Conservation (phyloP, 2,113 vertebrate species). For the Chascanopsetta lugubris region DNA sequence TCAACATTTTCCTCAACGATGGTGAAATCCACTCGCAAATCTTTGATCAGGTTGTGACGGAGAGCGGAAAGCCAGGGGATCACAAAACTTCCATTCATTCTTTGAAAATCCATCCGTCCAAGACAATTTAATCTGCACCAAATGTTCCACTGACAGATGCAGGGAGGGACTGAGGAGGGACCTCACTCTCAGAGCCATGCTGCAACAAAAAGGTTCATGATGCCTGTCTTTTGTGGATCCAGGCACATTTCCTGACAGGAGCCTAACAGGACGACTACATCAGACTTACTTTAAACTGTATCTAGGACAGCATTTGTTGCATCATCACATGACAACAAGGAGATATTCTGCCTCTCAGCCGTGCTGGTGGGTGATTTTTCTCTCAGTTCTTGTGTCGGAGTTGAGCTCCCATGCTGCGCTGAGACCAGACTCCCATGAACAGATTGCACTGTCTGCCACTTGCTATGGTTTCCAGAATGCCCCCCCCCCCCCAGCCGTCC, state of each 20-base stretch:
- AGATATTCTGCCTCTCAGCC: constrained; percentile 12
- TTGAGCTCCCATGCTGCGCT: constrained; percentile 62
- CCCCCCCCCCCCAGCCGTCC: constrained; percentile 47
- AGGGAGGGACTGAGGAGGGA: too few species aligned
- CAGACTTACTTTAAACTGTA: not conserved
- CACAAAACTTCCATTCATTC: not conserved
- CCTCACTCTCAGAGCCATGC: too few species aligned
- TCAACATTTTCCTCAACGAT: too few species aligned
- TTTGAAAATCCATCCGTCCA: too few species aligned
- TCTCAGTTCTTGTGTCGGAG: constrained; percentile 61
- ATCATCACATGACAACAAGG: not conserved
- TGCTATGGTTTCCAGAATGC: constrained; percentile 60
- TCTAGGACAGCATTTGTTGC: not conserved
- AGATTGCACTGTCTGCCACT: constrained; percentile 80
- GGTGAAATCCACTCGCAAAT: not conserved
- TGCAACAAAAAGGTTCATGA: too few species aligned
- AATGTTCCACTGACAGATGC: too few species aligned
- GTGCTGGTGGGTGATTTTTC: constrained; percentile 36
- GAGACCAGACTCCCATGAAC: constrained; percentile 71
- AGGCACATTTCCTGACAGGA: too few species aligned
- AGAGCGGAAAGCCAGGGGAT: not conserved
- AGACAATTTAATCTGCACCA: too few species aligned
- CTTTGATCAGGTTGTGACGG: not conserved
- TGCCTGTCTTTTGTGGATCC: too few species aligned
- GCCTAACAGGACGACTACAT: too few species aligned